A percentile compares a stretch with the other conserved stretches of the same genome.
Conservation (phyloP, 2,113 vertebrate species). For the Plotosus lineatus region DNA sequence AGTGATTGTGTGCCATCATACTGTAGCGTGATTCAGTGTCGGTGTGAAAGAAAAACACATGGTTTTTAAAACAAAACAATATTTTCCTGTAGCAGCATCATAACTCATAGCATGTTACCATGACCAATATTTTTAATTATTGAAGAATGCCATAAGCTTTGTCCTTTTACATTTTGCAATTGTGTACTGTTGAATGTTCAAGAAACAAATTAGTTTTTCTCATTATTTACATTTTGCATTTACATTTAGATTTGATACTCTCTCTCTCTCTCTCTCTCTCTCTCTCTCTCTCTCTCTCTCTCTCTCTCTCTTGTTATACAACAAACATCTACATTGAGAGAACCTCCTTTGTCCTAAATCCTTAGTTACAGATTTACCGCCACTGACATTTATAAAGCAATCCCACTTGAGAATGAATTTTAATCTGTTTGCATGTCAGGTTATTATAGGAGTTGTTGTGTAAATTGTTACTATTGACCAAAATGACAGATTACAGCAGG, state of each 20-base stretch:
- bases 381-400: not conserved
- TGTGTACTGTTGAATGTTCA: not conserved
- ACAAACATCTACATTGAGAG: not conserved
- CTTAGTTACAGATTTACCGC: not conserved
- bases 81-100: not conserved
- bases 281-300: not conserved
- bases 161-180: not conserved
- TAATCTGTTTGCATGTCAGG: not conserved
- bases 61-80: not conserved
- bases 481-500: not conserved
- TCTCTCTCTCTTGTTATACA: not conserved
- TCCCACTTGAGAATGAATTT: not conserved
- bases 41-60: not conserved
- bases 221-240: not conserved
- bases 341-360: too few relatives aligned
- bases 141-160: not conserved
- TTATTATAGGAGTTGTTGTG: not conserved
- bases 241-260: too few relatives aligned
- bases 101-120: not conserved
- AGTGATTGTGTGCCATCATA: too few relatives aligned
- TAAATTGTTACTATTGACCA: not conserved
- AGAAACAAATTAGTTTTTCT: not conserved
- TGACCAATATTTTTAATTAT: not conserved
- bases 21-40: too few relatives aligned
- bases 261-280: not conserved